Conservation (phyloP, 2,888 invertebrate species). For the Metopia argyrocephala region DNA sequence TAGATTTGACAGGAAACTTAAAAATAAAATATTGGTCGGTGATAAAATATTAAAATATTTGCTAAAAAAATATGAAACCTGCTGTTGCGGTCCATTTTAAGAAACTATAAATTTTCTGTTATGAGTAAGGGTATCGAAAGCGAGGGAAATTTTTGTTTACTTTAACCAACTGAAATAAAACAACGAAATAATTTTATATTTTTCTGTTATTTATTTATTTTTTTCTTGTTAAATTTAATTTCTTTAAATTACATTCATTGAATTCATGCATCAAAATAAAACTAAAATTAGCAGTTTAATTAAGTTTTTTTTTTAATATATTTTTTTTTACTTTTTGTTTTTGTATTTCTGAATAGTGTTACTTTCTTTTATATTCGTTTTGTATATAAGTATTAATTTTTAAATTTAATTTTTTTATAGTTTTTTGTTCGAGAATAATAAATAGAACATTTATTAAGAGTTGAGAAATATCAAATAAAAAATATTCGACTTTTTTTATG, state of each 20-base stretch:
- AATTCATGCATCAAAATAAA: conserved; percentile 61
- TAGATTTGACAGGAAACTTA: too few species aligned
- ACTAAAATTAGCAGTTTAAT: conserved; percentile 55
- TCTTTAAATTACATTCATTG: conserved; percentile 58
- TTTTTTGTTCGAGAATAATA: conserved; percentile 7
- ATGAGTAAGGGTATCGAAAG: too few species aligned
- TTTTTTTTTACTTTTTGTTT: conserved; percentile 30
- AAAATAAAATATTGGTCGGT: too few species aligned
- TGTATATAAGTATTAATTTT: neutral
- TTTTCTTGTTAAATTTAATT: conserved; percentile 30
- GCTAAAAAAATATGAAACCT: too few species aligned
- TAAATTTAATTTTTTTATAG: neutral
- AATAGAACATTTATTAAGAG: conserved; percentile 53
- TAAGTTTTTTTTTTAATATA: neutral
- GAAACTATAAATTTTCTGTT: too few species aligned
- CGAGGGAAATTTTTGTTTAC: neutral
- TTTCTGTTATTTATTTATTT: conserved; percentile 33
- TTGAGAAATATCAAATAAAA: conserved; percentile 29
- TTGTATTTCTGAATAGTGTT: neutral
- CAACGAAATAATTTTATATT: neutral
- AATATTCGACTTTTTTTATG: conserved; percentile 15
- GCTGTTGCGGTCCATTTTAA: too few species aligned
- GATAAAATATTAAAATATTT: too few species aligned
- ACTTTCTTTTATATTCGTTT: neutral
- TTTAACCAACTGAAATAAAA: too few species aligned